phyloP scores from a whole-genome alignment of 2,888 invertebrate species.

The Hedya salicella region DNA sequence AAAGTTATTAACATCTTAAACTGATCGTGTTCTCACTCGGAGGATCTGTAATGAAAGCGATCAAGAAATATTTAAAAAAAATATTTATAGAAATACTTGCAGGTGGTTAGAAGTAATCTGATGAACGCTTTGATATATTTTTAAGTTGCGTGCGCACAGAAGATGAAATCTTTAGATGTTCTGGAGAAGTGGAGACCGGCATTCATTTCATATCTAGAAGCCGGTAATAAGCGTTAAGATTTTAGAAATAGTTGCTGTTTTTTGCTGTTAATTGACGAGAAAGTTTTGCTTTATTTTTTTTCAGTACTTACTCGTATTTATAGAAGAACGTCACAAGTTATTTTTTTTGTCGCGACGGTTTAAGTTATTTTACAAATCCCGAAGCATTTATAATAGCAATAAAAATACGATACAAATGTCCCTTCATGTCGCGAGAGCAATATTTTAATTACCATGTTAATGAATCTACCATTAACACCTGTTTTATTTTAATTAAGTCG shows the following conservation, averaged over 20 bases:
- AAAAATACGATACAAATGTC: conserved; percentile 15
- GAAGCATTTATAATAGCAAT: conserved; percentile 1
- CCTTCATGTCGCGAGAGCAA: conserved; percentile 24
- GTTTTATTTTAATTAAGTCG: conserved; percentile 36
- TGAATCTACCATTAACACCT: conserved; percentile 40
- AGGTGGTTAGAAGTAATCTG: conserved; percentile 34
- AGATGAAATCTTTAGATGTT: conserved; percentile 39
- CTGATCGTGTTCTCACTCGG: background rate
- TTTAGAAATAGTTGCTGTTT: conserved; percentile 2
- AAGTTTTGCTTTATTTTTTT: conserved; percentile 17
- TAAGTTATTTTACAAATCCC: background rate
- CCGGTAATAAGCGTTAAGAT: conserved; percentile 27
- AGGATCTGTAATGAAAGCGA: conserved; percentile 9
- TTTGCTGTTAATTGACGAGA: conserved; percentile 14
- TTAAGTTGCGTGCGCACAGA: conserved; percentile 36
- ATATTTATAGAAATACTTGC: too few species aligned
- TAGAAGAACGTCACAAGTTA: too few species aligned
- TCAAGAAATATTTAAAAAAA: conserved; percentile 6
- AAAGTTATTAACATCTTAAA: too few species aligned
- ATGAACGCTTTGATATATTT: conserved; percentile 28
- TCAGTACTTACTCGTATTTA: too few species aligned
- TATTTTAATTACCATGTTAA: conserved; percentile 36
- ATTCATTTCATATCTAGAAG: conserved; percentile 19
- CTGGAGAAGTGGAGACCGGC: conserved; percentile 14
- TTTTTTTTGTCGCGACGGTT: background rate